Conservation (phyloP, 2,797 vertebrate species). For the Cetoscarus ocellatus region DNA sequence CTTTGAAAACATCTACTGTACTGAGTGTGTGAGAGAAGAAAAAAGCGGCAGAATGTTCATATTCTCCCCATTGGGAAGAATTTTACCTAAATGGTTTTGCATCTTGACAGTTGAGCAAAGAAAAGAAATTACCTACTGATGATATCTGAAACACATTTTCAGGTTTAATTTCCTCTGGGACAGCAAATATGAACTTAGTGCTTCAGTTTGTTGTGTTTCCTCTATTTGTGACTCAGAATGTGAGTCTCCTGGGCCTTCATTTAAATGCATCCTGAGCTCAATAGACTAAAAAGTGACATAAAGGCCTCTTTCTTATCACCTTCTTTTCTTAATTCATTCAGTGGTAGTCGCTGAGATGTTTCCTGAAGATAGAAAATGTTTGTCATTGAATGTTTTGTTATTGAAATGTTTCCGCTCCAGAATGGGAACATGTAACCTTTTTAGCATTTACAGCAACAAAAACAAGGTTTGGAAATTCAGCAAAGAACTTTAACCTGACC, state of each 20-base stretch:
- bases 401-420: neutral
- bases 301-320: neutral
- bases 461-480: no score
- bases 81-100: constrained; percentile 2
- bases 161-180: constrained; percentile 19
- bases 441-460: neutral
- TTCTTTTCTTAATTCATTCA: neutral
- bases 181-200: neutral
- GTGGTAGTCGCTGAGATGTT: neutral
- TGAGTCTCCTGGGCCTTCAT: neutral
- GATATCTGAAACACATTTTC: neutral
- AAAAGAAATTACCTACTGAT: neutral
- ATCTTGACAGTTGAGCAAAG: neutral
- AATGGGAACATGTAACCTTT: neutral
- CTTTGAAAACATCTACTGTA: neutral
- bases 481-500: no score
- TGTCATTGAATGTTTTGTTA: neutral
- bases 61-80: neutral
- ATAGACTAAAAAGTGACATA: neutral
- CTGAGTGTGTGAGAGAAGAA: neutral
- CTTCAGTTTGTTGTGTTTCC: neutral
- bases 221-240: neutral
- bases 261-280: neutral
- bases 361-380: neutral
- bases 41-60: neutral